Evolutionary conservation across 2,797 vertebrate species (phyloP).

Genomic region (Iguana delicatissima): DNA sequence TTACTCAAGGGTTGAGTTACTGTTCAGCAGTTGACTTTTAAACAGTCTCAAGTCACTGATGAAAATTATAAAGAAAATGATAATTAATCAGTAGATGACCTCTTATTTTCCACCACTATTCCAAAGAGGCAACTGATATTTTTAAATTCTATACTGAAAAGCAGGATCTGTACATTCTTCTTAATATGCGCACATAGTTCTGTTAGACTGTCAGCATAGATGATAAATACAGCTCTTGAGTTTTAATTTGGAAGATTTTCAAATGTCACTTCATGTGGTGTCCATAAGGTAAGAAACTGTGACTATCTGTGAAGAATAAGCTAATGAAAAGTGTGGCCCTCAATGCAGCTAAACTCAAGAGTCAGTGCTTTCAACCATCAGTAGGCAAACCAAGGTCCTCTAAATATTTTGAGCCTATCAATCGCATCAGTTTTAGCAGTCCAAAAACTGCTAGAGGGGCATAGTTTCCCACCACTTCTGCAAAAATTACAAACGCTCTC

Average conservation of each 20-base stretch:
- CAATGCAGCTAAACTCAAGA: background rate
- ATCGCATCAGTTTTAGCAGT: no score
- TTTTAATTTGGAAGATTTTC: slow-evolving; percentile 7
- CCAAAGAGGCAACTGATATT: background rate
- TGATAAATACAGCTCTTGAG: background rate
- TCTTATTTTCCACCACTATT: background rate
- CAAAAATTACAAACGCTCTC: no score
- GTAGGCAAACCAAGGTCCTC: background rate
- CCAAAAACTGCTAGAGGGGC: no score
- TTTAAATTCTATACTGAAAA: background rate
- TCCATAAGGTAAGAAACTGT: background rate
- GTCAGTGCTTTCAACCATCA: background rate
- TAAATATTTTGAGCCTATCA: no score
- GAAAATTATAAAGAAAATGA: background rate
- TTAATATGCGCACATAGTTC: background rate
- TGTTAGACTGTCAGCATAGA: background rate
- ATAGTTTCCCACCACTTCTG: background rate
- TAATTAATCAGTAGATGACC: no score
- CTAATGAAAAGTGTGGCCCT: background rate
- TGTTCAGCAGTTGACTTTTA: no score
- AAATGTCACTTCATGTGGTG: background rate
- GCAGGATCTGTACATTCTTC: no score
- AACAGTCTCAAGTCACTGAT: no score
- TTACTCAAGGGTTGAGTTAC: no score
- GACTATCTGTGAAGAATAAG: background rate